These are phyloP conservation scores for Metallyticus violacea DNA, from an alignment of 2,888 invertebrate species.

Conservation along the genomic window DNA sequence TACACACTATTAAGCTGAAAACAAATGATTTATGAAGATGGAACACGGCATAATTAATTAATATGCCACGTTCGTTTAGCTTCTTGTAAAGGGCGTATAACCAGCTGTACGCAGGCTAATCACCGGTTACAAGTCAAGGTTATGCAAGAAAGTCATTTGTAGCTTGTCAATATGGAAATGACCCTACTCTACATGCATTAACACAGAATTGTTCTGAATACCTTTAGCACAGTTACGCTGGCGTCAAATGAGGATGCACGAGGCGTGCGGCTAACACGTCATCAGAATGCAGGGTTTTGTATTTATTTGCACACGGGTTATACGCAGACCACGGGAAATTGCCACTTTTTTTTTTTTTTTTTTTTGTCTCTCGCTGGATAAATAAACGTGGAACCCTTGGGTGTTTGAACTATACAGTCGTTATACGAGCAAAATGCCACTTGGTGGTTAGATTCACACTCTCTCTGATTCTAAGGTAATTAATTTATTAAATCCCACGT, in stretches of 20 bases:
- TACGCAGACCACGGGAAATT: no score
- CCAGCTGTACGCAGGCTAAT: not conserved
- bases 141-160: not conserved
- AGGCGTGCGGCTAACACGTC: not conserved
- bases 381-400: no score
- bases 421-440: no score
- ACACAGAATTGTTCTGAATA: not conserved
- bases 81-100: not conserved
- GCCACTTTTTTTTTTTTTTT: no score
- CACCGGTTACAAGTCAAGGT: not conserved
- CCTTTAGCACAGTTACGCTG: not conserved
- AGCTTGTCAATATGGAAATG: not conserved
- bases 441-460: no score
- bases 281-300: not conserved
- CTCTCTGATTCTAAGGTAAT: no score
- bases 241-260: not conserved
- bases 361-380: no score
- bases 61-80: not conserved
- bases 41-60: no score
- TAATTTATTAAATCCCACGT: no score
- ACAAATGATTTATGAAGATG: no score
- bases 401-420: no score
- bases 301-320: not conserved
- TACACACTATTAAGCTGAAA: no score
- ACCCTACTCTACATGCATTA: not conserved